A percentile compares a stretch with the other conserved stretches of the same genome.
These are phyloP conservation scores for Trichonephila clavipes DNA, from an alignment of 1,140 invertebrate genomes.

Conservation along the genomic window DNA sequence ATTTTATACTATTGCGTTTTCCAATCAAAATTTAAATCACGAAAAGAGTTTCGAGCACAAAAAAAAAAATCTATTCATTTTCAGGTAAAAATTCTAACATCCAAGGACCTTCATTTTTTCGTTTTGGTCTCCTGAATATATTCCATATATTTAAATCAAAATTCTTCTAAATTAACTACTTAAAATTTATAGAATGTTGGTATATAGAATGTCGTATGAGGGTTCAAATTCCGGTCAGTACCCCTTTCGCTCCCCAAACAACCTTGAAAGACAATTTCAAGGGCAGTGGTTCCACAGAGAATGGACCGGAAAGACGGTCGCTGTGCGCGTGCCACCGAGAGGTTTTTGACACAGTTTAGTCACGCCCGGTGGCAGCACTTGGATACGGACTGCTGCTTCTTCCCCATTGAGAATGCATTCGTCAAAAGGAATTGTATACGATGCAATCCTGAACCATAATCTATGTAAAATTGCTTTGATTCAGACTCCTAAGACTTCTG, in stretches of 20 bases:
- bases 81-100: too few relatives aligned
- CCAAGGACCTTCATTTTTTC: too few relatives aligned
- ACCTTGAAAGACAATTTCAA: slow-evolving; percentile 56
- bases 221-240: slow-evolving; percentile 1
- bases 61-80: too few relatives aligned
- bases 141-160: too few relatives aligned
- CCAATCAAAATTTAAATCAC: too few relatives aligned
- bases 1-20: too few relatives aligned
- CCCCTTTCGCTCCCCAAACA: slow-evolving; percentile 16
- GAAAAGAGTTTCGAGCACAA: too few relatives aligned
- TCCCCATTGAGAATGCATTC: neutral
- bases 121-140: too few relatives aligned
- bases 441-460: neutral
- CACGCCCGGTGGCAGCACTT: slow-evolving; percentile 66
- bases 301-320: slow-evolving; percentile 49
- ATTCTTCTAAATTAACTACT: too few relatives aligned
- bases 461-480: slow-evolving; percentile 8
- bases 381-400: slow-evolving; percentile 26
- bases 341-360: slow-evolving; percentile 75
- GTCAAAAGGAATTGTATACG: neutral
- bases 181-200: too few relatives aligned
- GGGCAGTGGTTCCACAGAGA: slow-evolving; percentile 44
- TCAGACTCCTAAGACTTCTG: neutral
- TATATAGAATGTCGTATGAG: neutral
- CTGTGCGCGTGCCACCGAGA: neutral